These are phyloP conservation scores for Lomographa bimaculata DNA, from an alignment of 2,888 invertebrate genomes.

Conservation along the genomic window DNA sequence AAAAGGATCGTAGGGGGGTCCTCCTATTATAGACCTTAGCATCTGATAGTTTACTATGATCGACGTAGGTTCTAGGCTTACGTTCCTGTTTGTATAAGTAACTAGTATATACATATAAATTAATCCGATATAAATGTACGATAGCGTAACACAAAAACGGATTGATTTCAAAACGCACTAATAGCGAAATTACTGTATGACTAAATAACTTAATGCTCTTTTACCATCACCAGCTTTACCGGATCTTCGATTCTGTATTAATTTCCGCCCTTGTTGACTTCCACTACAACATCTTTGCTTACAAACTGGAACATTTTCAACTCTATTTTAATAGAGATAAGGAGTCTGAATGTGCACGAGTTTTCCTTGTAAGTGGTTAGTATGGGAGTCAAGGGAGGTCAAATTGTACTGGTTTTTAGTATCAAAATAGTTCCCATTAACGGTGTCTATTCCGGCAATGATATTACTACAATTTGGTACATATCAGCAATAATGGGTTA, in stretches of 20 bases:
- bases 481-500: slow-evolving; percentile 61
- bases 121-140: slow-evolving; percentile 34
- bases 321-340: slow-evolving; percentile 3
- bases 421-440: slow-evolving; percentile 64
- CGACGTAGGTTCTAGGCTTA: too few species aligned
- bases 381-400: slow-evolving; percentile 42
- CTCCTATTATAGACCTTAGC: too few species aligned
- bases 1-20: too few species aligned
- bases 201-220: slow-evolving; percentile 72
- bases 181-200: slow-evolving; percentile 65
- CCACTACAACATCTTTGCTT: slow-evolving; percentile 18
- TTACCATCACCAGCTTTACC: slow-evolving; percentile 36
- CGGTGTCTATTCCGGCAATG: slow-evolving; percentile 64
- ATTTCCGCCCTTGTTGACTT: slow-evolving; percentile 36
- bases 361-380: slow-evolving; percentile 34
- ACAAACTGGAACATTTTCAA: slow-evolving; percentile 11
- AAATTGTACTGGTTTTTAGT: slow-evolving; percentile 43
- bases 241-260: slow-evolving; percentile 44
- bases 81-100: too few species aligned
- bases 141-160: slow-evolving; percentile 44
- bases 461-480: slow-evolving; percentile 67
- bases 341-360: neutral
- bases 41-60: too few species aligned
- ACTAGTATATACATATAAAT: too few species aligned
- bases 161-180: slow-evolving; percentile 70